phyloP scores from a whole-genome alignment of 1,140 invertebrate species.

The Drosophila ohnishii region DNA sequence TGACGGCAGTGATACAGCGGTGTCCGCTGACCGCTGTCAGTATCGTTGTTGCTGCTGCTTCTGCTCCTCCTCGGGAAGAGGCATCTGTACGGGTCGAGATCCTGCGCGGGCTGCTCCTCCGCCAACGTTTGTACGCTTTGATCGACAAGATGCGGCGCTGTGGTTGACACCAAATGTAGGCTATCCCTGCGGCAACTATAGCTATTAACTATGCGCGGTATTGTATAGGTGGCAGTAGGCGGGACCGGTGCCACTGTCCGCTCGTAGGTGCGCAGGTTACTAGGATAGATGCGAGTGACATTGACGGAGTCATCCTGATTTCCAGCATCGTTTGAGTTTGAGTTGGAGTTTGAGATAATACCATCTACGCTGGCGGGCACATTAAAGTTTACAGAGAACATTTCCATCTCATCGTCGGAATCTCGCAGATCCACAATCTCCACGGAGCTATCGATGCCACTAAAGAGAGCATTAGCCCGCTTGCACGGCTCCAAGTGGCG shows the following conservation, averaged over 20 bases:
- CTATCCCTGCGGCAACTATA: constrained; percentile 65
- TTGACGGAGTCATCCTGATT: constrained; percentile 56
- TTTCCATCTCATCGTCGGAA: constrained; percentile 68
- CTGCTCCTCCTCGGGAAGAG: constrained; percentile 11
- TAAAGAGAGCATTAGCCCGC: constrained; percentile 61
- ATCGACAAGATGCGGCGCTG: constrained; percentile 56
- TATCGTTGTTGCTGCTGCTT: constrained; percentile 4
- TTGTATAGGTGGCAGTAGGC: constrained; percentile 46
- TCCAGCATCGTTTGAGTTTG: constrained; percentile 39
- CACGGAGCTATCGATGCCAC: constrained; percentile 53
- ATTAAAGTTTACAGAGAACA: constrained; percentile 67
- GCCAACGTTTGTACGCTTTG: constrained; percentile 59
- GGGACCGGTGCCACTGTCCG: constrained; percentile 17
- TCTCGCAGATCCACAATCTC: constrained; percentile 67
- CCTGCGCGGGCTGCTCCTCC: constrained; percentile 9
- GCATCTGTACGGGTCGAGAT: constrained; percentile 13
- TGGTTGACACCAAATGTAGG: constrained; percentile 60
- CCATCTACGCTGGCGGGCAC: constrained; percentile 67
- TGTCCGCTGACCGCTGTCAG: constrained; percentile 15
- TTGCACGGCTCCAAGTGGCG: constrained; percentile 58
- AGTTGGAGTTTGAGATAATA: constrained; percentile 52
- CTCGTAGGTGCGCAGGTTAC: constrained; percentile 65
- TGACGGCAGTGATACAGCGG: constrained; percentile 57
- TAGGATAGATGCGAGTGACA: constrained; percentile 65
- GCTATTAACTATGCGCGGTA: constrained; percentile 68